phyloP scores from a whole-genome alignment of 23 tunicate genomes.

The Oikopleura albicans region DNA sequence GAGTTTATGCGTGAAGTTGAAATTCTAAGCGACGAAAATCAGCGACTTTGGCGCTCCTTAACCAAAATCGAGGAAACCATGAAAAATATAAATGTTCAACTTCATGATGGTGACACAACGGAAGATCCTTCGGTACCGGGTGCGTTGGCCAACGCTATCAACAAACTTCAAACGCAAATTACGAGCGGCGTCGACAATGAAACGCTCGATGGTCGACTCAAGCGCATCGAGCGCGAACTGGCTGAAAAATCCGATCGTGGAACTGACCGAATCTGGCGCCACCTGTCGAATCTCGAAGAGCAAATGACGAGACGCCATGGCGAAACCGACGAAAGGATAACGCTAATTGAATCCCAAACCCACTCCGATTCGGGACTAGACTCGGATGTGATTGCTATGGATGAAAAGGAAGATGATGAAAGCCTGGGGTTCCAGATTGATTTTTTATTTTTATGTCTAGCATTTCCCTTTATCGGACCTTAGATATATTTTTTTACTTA shows the following conservation, averaged over 20 bases:
- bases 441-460: too few species aligned
- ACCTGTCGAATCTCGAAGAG: background rate
- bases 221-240: background rate
- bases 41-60: background rate
- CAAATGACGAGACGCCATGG: conserved; percentile 11
- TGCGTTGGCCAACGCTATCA: too few species aligned
- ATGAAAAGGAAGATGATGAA: too few species aligned
- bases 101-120: too few species aligned
- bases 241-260: background rate
- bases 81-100: too few species aligned
- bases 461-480: too few species aligned
- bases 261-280: conserved; percentile 5
- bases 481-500: too few species aligned
- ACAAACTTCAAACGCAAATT: background rate
- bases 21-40: background rate
- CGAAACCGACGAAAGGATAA: background rate
- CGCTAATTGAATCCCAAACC: background rate
- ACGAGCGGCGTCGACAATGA: background rate
- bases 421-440: too few species aligned
- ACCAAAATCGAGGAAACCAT: background rate
- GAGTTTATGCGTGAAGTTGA: background rate
- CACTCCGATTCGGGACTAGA: background rate
- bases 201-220: background rate
- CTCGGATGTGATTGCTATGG: background rate
- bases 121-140: too few species aligned